These are phyloP conservation scores for Gobius niger DNA, from an alignment of 2,113 vertebrate genomes.

Conservation along the genomic window DNA sequence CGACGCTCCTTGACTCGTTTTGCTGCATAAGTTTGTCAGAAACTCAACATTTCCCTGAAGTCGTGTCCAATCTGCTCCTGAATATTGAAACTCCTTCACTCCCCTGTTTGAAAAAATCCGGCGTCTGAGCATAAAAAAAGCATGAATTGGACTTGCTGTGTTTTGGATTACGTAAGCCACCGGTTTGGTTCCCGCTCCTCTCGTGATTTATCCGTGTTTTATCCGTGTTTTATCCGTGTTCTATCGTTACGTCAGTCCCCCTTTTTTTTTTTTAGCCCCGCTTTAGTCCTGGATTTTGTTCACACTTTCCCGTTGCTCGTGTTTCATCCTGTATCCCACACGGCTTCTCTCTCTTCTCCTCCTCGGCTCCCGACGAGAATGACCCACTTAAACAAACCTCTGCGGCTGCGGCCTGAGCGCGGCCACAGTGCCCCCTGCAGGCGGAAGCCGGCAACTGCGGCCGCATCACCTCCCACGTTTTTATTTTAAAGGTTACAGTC, in stretches of 20 bases:
- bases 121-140: too few species aligned
- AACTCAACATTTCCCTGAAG: too few species aligned
- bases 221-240: not conserved
- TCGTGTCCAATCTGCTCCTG: too few species aligned
- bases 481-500: not conserved
- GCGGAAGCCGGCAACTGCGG: not conserved
- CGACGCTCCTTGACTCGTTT: too few species aligned
- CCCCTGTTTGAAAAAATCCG: too few species aligned
- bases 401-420: not conserved
- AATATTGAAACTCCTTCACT: too few species aligned
- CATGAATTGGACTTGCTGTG: not conserved
- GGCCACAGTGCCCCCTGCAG: constrained; percentile 71
- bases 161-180: too few species aligned
- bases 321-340: too few species aligned
- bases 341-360: too few species aligned
- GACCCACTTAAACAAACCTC: not conserved
- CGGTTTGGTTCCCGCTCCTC: not conserved
- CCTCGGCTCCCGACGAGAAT: not conserved
- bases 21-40: too few species aligned
- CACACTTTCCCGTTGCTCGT: not conserved
- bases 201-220: not conserved
- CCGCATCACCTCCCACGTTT: not conserved
- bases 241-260: too few species aligned
- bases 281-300: not conserved
- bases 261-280: not conserved